phyloP scores from a whole-genome alignment of 2,113 vertebrate species.

The Nesogale talazaci region DNA sequence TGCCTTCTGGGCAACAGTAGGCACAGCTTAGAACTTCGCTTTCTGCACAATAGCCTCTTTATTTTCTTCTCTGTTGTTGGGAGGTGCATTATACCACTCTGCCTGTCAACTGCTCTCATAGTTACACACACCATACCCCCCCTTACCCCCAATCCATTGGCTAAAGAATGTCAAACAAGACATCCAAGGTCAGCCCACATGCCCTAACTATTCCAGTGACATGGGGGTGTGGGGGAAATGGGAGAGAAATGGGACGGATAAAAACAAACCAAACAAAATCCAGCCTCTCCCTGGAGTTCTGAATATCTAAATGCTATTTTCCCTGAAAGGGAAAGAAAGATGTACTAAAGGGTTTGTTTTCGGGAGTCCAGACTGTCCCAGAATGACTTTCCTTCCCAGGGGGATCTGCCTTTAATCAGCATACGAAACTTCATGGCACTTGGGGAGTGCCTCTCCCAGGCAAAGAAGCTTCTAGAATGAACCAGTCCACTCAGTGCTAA shows the following conservation, averaged over 20 bases:
- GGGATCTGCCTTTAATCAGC: background rate
- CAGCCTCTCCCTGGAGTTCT: background rate
- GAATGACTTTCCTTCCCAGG: background rate
- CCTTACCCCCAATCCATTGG: background rate
- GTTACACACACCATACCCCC: too few species aligned
- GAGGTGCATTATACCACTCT: background rate
- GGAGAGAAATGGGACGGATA: too few species aligned
- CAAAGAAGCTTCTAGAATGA: background rate
- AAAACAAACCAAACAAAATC: background rate
- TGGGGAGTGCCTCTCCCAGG: background rate
- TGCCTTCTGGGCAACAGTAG: slow-evolving; percentile 84
- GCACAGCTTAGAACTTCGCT: slow-evolving; percentile 65
- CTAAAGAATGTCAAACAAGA: background rate
- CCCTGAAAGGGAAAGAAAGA: background rate
- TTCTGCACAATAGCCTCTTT: slow-evolving; percentile 33
- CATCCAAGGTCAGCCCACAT: background rate
- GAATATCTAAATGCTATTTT: background rate
- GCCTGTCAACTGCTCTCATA: background rate
- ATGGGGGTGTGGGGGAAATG: too few species aligned
- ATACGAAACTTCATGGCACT: background rate
- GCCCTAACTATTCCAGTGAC: background rate
- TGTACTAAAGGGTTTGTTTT: background rate
- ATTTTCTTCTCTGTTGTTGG: slow-evolving; percentile 54
- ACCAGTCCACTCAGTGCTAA: background rate
- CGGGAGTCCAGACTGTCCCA: background rate